Evolutionary conservation across 2,113 vertebrate genomes (phyloP), one percentile per base, ranked within the genome.

Genomic region (Gymnocephalus cernua): DNA sequence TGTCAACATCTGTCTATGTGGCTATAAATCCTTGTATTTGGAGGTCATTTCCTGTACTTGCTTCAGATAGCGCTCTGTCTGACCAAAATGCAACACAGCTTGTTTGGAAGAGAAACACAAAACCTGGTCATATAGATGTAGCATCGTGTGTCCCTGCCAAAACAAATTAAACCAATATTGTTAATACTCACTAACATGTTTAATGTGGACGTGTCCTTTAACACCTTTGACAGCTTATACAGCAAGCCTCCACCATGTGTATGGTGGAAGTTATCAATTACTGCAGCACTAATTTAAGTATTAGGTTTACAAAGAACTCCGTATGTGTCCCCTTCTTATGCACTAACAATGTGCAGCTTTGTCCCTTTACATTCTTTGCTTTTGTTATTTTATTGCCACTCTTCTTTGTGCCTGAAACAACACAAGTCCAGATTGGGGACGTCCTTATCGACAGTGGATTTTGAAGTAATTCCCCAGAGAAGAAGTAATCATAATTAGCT

Each of bases 401-500:
- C 35, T 58, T 35, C 62, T 75, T 81, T 86, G 82, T 77, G 68
- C 51, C 44, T 61, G 25, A 32, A 57, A 78, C 65, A 83, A 82
- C 58, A 81, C 14, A 29, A 68, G 61, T 85, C 74, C 71, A 73
- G 62, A 80, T 79, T 79, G 76, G 54, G 6, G 15, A n/a, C 57
- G 19, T 71, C 47, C 74, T 77, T 77, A 64, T 84, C 45, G 4
- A 47, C 67, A 12, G 29, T 32, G 67, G 56, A 27, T 69, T 80
- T 56, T 64, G 66, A 58, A 78, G 57, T 58, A 70, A 83, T 59
- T 81, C 88, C 51, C 79, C 38, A n/a, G 74, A 85, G 85, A 77
- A 56, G 51, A 64, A 64, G 61, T 76, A 47, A 80, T 89, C 70
- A 70, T 88, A 89, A 89, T 90, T 65, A 64, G 76, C 86, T 89